Base-by-base conservation (phyloP, 2,797 vertebrate genomes). In the Molossus alvarezi region DNA sequence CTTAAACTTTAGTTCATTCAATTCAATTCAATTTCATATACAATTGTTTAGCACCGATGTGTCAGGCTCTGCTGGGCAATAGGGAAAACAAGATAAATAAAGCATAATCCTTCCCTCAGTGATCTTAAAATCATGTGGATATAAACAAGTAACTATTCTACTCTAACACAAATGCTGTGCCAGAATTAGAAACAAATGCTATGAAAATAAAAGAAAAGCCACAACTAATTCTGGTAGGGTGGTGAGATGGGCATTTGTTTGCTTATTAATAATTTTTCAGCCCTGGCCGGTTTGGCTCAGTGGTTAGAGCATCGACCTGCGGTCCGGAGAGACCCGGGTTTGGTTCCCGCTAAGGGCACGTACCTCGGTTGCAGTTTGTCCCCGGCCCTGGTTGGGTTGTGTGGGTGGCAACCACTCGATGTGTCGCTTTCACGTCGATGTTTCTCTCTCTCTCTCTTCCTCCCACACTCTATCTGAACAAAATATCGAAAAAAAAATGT, bases 181-280 rank as follows among this genome's bases (percentile, higher is more conserved):
- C 37, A 71, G 55, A 91, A 88, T 79, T 88, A 87, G 45, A 91
- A 92, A 58, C 8, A 85, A 88, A 88, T 65, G 18, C 11, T 84
- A 17, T 25, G 12, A 33, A 81, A 69, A 77, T 29, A 75, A 18
- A 73, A 91, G 92, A 37, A 10, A 90, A 83, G 13, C 33, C 29
- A 93, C 17, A 33, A 21, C 55, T 94, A 88, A 92, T 72, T 85
- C 25, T 92, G 53, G 8, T 20, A 53, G 33, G 12, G 20, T 10
- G 2, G 60, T 21, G 5, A 13, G 8, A 53, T 23, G 41, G 33
- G 14, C 1, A 57, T 69, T 41, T 77, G 57, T 60, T 83, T 87
- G 21, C 21, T 85, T 65, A 88, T 57, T 89, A 90, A 75, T 69
- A n/a, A 77, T 71, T 95, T 94, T 94, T 80, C 77, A 64, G n/a